phyloP scores from a whole-genome alignment of 1,140 invertebrate genomes.

The Sipha flava region DNA sequence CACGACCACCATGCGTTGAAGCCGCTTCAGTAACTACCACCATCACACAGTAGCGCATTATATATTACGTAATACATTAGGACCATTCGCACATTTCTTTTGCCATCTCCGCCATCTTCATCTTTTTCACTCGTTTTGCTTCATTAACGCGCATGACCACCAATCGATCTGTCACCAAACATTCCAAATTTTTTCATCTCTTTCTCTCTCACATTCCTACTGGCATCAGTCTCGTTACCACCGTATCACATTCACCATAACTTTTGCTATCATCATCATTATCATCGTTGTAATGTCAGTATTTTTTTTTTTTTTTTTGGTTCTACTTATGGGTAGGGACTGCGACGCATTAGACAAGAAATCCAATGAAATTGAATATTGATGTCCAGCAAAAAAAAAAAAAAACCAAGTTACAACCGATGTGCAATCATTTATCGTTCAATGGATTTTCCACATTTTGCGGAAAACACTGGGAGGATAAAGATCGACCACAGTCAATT shows the following conservation, averaged over 20 bases:
- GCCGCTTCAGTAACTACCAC: too few relatives aligned
- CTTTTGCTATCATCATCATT: too few relatives aligned
- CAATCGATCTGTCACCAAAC: constrained; percentile 25
- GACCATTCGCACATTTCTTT: neutral
- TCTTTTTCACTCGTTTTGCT: neutral
- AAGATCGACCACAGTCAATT: neutral
- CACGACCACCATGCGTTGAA: neutral
- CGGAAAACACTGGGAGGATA: neutral
- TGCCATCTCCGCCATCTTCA: neutral
- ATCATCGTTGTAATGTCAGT: neutral
- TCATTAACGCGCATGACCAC: neutral
- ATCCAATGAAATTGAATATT: neutral
- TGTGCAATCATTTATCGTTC: neutral
- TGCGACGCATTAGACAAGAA: neutral
- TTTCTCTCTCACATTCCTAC: neutral
- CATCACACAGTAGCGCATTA: neutral
- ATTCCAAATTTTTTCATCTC: neutral
- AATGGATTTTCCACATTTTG: neutral
- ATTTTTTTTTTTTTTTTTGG: neutral
- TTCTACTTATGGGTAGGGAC: too few relatives aligned
- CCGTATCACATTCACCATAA: neutral
- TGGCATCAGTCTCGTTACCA: neutral
- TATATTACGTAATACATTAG: constrained; percentile 22
- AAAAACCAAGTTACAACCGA: neutral
- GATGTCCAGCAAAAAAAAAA: neutral